These are phyloP conservation scores for Monodelphis domestica DNA, from an alignment of 2,797 vertebrate genomes.

Conservation along the genomic window DNA sequence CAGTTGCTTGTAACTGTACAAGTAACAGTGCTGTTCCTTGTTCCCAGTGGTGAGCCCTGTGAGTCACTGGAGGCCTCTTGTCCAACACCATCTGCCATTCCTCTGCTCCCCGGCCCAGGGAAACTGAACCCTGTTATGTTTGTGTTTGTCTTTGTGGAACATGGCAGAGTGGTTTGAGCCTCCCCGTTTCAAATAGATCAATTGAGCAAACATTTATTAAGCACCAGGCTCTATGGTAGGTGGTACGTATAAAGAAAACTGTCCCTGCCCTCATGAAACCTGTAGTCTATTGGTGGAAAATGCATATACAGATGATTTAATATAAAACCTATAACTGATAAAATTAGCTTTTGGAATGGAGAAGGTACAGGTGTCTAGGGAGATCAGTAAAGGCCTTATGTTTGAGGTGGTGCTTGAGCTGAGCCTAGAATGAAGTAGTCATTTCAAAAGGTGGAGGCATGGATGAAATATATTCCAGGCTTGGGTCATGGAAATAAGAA, in stretches of 20 bases:
- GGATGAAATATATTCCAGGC: background rate
- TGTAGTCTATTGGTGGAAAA: background rate
- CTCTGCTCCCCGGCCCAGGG: slow-evolving; percentile 28
- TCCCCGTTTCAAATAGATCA: background rate
- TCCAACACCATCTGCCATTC: slow-evolving; percentile 7
- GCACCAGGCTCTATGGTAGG: background rate
- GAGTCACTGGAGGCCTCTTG: slow-evolving; percentile 20
- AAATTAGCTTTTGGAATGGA: background rate
- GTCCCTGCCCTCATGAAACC: background rate
- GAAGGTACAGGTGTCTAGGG: background rate
- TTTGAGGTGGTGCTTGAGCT: background rate
- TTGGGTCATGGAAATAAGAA: background rate
- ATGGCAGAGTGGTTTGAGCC: background rate
- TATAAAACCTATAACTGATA: background rate
- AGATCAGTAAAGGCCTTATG: background rate
- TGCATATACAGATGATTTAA: background rate
- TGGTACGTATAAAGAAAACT: background rate
- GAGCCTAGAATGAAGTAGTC: background rate
- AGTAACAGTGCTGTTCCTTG: background rate
- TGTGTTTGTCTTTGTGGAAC: background rate
- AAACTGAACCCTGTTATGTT: slow-evolving; percentile 12
- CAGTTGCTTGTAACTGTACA: background rate
- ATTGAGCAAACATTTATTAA: background rate
- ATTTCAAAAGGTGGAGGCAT: background rate
- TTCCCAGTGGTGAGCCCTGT: slow-evolving; percentile 18